A percentile compares a stretch with the other conserved stretches of the same genome.
Evolutionary conservation across 2,888 invertebrate genomes (phyloP).

Genomic region (Zelleria hepariella): DNA sequence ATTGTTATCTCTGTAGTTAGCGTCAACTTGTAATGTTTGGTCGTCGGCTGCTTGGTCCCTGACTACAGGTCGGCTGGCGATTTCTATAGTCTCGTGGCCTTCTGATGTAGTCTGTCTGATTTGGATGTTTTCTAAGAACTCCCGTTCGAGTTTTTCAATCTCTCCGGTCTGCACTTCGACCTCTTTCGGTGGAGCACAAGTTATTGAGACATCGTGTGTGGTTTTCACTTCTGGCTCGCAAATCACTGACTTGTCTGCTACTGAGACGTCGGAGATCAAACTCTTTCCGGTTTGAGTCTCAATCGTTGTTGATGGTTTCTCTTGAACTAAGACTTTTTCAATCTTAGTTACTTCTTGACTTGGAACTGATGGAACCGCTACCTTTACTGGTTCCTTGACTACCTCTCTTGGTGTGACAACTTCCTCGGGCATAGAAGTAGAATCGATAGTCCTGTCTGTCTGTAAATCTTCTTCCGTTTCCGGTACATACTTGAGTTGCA

Average conservation of each 20-base stretch:
- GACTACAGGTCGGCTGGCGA: conserved; percentile 74
- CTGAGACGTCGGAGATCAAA: conserved; percentile 51
- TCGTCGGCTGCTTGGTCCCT: conserved; percentile 63
- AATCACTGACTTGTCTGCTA: conserved; percentile 55
- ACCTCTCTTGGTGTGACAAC: conserved; percentile 54
- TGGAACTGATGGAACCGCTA: conserved; percentile 12
- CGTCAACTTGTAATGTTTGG: conserved; percentile 78
- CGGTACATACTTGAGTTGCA: conserved; percentile 42
- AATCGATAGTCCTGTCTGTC: conserved; percentile 77
- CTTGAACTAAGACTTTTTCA: conserved; percentile 21
- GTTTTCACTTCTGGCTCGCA: conserved; percentile 43
- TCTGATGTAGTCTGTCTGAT: conserved; percentile 75
- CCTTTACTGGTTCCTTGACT: conserved; percentile 17
- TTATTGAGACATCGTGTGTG: conserved; percentile 65
- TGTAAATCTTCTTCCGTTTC: conserved; percentile 56
- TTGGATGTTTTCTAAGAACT: conserved; percentile 74
- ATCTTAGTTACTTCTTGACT: conserved; percentile 20
- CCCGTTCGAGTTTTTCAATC: conserved; percentile 57
- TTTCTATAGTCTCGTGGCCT: conserved; percentile 80
- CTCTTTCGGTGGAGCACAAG: conserved; percentile 68
- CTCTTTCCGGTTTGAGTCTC: conserved; percentile 80
- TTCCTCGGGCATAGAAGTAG: conserved; percentile 81
- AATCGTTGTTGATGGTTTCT: conserved; percentile 40
- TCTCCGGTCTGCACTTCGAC: conserved; percentile 76
- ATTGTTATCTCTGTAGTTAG: conserved; percentile 75